A percentile compares a stretch with the other conserved stretches of the same genome.
Evolutionary conservation across 1,140 invertebrate genomes (phyloP).

Genomic region (Campoletis sonorensis): DNA sequence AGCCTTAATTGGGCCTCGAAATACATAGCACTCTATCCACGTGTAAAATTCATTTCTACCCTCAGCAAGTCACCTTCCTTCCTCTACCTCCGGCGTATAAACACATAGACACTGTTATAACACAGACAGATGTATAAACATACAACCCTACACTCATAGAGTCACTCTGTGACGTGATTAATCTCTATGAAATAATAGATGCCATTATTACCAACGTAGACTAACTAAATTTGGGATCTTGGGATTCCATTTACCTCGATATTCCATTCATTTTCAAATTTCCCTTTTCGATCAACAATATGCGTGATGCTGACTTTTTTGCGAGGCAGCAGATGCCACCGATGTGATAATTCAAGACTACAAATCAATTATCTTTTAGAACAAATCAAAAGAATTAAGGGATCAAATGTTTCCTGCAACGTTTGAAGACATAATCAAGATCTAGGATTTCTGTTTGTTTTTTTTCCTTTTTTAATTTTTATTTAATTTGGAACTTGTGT

Average conservation of each 20-base stretch:
- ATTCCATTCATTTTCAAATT: not conserved
- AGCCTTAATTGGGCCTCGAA: constrained; percentile 46
- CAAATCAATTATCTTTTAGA: too few species aligned
- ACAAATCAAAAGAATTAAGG: too few species aligned
- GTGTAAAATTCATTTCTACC: constrained; percentile 44
- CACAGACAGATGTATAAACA: not conserved
- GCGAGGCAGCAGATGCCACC: not conserved
- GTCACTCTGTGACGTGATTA: not conserved
- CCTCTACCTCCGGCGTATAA: not conserved
- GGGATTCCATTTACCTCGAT: constrained; percentile 10
- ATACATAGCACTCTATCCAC: constrained; percentile 37
- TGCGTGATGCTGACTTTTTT: not conserved
- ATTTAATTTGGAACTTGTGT: too few species aligned
- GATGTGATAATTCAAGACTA: not conserved
- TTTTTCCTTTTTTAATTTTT: too few species aligned
- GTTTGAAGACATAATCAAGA: too few species aligned
- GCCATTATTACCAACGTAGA: constrained; percentile 13
- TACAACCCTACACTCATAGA: not conserved
- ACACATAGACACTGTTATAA: not conserved
- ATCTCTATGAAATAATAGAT: constrained; percentile 32
- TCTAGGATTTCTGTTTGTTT: too few species aligned
- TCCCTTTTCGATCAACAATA: not conserved
- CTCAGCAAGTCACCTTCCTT: constrained; percentile 15
- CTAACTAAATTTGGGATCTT: constrained; percentile 31
- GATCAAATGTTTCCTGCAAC: too few species aligned